Percentiles rank a stretch among this genome's conserved stretches.
These are phyloP conservation scores for Cirrhinus mrigala DNA, from an alignment of 2,797 vertebrate genomes.

Conservation along the genomic window DNA sequence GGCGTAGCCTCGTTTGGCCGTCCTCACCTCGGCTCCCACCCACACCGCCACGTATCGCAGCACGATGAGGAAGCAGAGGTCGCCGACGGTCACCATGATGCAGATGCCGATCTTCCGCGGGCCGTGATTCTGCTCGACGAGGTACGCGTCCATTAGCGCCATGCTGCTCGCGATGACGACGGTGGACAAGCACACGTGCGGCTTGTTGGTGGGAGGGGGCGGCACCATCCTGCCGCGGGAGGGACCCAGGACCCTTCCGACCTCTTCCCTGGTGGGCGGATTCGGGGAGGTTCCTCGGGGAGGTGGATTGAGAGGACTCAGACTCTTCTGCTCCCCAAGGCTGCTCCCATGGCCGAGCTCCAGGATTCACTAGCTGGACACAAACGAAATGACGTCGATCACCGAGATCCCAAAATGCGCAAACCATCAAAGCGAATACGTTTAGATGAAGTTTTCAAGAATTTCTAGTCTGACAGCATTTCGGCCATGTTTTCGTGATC, in stretches of 20 bases:
- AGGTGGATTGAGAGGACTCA: constrained; percentile 64
- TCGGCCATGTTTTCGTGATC: neutral
- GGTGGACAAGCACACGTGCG: constrained; percentile 86
- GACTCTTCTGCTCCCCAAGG: constrained; percentile 69
- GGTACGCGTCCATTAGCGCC: constrained; percentile 82
- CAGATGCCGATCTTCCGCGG: constrained; percentile 83
- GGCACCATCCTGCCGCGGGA: constrained; percentile 56
- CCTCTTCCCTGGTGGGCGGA: constrained; percentile 51
- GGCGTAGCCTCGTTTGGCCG: constrained; percentile 87
- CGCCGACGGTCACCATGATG: constrained; percentile 88
- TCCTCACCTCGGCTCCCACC: constrained; percentile 89
- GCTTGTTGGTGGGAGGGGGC: constrained; percentile 80
- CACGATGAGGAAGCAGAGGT: constrained; percentile 87
- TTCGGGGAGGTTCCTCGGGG: constrained; percentile 58
- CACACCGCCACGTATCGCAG: constrained; percentile 88
- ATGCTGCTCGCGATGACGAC: constrained; percentile 87
- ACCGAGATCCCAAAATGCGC: constrained; percentile 53
- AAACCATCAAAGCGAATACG: neutral
- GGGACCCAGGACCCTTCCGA: constrained; percentile 40
- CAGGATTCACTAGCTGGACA: constrained; percentile 74
- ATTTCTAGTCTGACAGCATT: constrained; percentile 46
- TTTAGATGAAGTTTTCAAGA: neutral
- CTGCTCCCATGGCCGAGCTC: constrained; percentile 70
- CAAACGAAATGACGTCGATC: constrained; percentile 75
- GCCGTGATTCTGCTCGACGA: constrained; percentile 86